Base-by-base conservation (phyloP, 1,140 invertebrate genomes). In the Euwallacea similis region DNA sequence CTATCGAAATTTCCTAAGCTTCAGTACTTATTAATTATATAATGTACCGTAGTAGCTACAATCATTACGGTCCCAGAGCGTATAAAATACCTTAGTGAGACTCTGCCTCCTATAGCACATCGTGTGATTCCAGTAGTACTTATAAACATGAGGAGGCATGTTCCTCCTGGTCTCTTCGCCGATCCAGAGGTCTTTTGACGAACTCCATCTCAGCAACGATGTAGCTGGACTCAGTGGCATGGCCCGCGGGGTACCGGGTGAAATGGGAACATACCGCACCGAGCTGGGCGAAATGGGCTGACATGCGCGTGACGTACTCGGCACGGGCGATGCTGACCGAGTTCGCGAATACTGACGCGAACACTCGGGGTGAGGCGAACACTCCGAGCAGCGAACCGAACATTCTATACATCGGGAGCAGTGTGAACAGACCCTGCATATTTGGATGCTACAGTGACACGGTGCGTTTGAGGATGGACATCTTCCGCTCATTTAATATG, bases 61-160 rank as follows among this genome's bases (percentile, higher is more conserved):
- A 1, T 11, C 1, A 2, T 50, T 50, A 50, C 50, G 8, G 11
- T 11, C 15, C 15, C 8, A n/a, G 6, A 58, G 21, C 55, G 55
- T 16, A 58, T 7, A 58, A n/a, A 58, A 43, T 87, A 89, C 88
- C 87, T 87, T 86, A 43, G 63, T 66, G 55, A 85, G 73, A 73
- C 83, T 84, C 76, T 86, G 84, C 54, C 85, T 81, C 3, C 84
- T 81, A 69, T 85, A 87, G 61, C 84, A 83, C 75, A 83, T 82
- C 11, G 82, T 86, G 43, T 84, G 81, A 33, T 86, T 85, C 74
- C 88, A 84, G 77, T 90, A 90, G 79, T 90, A 89, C 77, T 88
- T 88, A 79, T 88, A 89, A 74, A 90, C 87, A 74, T 90, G 88
- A n/a, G 83, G 82, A 2, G 88, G 88, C 75, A 89, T 76, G 0